Evolutionary conservation across 1,140 invertebrate species (phyloP), one percentile per base, ranked within the genome.

Genomic region (Panagrolaimus sp.): DNA sequence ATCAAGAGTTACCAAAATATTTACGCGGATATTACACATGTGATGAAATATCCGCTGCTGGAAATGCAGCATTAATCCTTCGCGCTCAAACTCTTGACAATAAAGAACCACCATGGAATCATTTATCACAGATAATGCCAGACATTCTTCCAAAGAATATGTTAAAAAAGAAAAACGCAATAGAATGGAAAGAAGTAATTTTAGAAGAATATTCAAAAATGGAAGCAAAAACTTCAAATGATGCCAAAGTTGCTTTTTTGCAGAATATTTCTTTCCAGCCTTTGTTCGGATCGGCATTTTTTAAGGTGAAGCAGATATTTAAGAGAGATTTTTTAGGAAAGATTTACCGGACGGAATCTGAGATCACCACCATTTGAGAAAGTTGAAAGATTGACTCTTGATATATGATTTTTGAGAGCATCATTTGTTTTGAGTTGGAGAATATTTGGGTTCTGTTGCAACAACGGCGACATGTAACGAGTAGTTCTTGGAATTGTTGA

Each of bases 221-320:
- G 16, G 62, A 75, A 73, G 89, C 92, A 64, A 92, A 94, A 90
- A 91, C 87, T 57, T 45, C 13, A 75, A 89, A 92, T 81, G 94
- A 98, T 83, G 94, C 94, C 4, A 99, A 99, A 87, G 91, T 98
- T 61, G 91, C 90, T 48, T 99, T 99, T 85, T 85, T 99, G n/a
- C 96, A 97, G 84, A 90, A 93, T 64, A 92, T 98, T 57, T 96
- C 92, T 82, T 89, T 92, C 76, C 98, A 94, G 94, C 93, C 95
- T 7, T 99, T 96, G 20, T 99, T 98, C 87, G 96, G 96, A 13
- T 99, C 96, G 0, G 95, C 96, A 0, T 99, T 99, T 86, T 99
- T 99, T 85, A 96, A 98, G 87, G 96, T 83, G 25, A 79, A 87
- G 85, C 95, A 89, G n/a, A n/a, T n/a, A n/a, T n/a, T n/a, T n/a